phyloP scores from a whole-genome alignment of 2,888 invertebrate species.

The Lomographa bimaculata region DNA sequence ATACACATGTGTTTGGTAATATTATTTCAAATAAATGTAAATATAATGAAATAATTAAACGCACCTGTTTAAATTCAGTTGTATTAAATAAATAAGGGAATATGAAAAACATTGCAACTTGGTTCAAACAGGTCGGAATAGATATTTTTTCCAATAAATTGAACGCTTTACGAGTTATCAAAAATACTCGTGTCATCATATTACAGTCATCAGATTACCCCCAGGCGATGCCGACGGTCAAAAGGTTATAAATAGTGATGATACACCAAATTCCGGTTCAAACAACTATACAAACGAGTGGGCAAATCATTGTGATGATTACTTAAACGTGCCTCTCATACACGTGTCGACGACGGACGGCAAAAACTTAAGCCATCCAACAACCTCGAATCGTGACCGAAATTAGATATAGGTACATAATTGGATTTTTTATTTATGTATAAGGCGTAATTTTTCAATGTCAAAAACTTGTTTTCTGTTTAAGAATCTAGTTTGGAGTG shows the following conservation, averaged over 20 bases:
- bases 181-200: too few species aligned
- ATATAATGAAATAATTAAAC: too few species aligned
- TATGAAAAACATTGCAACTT: too few species aligned
- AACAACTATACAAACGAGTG: constrained; percentile 4
- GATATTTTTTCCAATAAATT: too few species aligned
- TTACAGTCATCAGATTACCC: too few species aligned
- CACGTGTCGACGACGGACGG: constrained; percentile 14
- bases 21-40: too few species aligned
- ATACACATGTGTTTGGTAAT: too few species aligned
- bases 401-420: constrained; percentile 8
- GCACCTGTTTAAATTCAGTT: too few species aligned
- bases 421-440: constrained; percentile 1
- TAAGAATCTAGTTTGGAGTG: constrained; percentile 10
- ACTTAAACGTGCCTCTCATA: constrained; percentile 17
- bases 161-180: too few species aligned
- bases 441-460: constrained; percentile 8
- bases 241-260: constrained; percentile 24
- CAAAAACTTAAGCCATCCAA: constrained; percentile 25
- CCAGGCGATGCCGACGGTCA: background rate
- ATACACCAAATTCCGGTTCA: constrained; percentile 13
- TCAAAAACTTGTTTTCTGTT: constrained; percentile 15
- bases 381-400: constrained; percentile 18
- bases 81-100: too few species aligned
- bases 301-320: constrained; percentile 5
- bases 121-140: too few species aligned